Conservation (phyloP, 2,113 vertebrate genomes). For the Capricornis sumatraensis region DNA sequence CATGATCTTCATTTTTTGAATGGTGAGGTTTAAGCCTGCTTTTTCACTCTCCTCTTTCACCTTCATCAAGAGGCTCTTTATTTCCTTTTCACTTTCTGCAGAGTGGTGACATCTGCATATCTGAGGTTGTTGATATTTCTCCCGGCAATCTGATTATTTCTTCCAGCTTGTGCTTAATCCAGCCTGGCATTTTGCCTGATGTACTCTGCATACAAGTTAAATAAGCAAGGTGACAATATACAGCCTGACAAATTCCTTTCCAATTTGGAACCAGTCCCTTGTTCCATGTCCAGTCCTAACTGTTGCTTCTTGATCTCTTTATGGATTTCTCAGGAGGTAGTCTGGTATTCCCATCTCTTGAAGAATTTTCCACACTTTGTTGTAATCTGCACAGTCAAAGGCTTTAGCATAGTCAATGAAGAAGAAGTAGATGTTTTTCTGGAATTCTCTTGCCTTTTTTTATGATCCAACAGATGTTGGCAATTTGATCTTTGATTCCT, state of each 20-base stretch:
- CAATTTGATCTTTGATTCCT: background rate
- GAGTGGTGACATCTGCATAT: background rate
- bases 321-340: background rate
- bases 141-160: background rate
- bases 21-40: background rate
- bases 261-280: background rate
- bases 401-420: background rate
- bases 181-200: background rate
- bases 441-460: background rate
- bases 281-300: background rate
- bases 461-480: background rate
- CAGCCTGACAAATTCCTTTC: background rate
- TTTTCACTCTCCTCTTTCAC: background rate
- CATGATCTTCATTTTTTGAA: background rate
- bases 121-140: background rate
- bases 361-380: background rate
- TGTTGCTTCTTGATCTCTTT: background rate
- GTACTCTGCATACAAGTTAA: background rate
- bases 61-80: background rate
- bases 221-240: background rate
- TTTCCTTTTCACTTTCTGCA: background rate
- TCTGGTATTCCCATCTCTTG: background rate
- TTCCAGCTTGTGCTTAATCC: background rate
- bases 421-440: background rate
- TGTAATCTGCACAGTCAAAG: background rate